A percentile compares a stretch with the other conserved stretches of the same genome.
Conservation (phyloP, 2,797 vertebrate species). For the Tokudaia muenninki region DNA sequence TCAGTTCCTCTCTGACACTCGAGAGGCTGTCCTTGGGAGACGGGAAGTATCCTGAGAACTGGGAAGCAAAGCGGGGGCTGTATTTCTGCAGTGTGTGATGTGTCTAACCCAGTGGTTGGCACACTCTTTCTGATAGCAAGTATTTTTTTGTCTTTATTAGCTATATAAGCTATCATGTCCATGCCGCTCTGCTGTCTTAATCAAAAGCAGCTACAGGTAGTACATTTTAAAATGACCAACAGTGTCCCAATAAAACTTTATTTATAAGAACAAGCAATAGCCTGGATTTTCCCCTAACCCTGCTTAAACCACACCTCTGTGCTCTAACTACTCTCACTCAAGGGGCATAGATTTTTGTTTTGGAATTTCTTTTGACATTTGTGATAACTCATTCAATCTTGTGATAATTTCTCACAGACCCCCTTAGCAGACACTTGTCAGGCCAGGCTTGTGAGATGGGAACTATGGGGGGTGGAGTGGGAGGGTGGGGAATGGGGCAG, state of each 20-base stretch:
- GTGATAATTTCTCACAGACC: not conserved
- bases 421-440: not conserved
- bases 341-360: not conserved
- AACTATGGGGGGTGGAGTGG: too few species aligned
- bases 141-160: not conserved
- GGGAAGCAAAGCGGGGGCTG: too few species aligned
- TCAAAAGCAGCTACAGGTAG: not conserved
- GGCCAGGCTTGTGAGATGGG: not conserved
- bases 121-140: not conserved
- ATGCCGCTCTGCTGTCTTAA: not conserved
- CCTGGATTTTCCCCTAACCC: not conserved
- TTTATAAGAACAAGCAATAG: slow-evolving; percentile 12
- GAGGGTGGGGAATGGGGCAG: too few species aligned
- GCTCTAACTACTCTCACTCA: not conserved
- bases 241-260: slow-evolving; percentile 12
- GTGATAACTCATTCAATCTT: not conserved
- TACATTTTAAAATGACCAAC: not conserved
- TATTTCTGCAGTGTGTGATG: not conserved
- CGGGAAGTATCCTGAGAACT: not conserved
- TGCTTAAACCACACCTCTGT: not conserved
- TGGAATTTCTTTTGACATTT: not conserved
- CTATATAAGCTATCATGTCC: not conserved
- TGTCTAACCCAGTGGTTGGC: too few species aligned
- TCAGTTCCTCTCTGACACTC: too few species aligned
- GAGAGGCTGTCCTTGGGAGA: not conserved